Evolutionary conservation across 2,888 invertebrate species (phyloP).

Genomic region (Cremastinae sp.): DNA sequence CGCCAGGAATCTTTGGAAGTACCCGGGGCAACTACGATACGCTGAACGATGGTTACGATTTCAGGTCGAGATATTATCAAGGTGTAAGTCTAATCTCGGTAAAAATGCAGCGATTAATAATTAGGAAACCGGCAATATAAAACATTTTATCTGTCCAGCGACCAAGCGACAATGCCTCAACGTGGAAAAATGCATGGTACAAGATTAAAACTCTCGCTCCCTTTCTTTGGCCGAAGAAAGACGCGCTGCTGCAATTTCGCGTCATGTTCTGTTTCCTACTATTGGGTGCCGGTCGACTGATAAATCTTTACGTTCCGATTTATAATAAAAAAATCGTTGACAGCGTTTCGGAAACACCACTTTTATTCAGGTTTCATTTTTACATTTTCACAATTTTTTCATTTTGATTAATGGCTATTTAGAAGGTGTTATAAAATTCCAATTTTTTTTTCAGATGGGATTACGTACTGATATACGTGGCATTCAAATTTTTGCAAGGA

Average conservation of each 20-base stretch:
- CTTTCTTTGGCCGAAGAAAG: conserved; percentile 96
- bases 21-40: conserved; percentile 67
- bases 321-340: conserved; percentile 92
- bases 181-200: conserved; percentile 89
- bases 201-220: conserved; percentile 91
- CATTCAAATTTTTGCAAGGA: conserved; percentile 96
- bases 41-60: conserved; percentile 66
- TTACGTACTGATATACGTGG: conserved; percentile 91
- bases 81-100: conserved; percentile 71
- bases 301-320: conserved; percentile 96
- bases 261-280: conserved; percentile 91
- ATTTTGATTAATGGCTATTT: background rate
- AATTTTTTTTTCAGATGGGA: conserved; percentile 87
- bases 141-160: conserved; percentile 70
- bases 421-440: background rate
- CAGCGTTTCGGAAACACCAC: conserved; percentile 69
- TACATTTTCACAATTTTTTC: background rate
- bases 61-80: conserved; percentile 72
- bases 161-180: conserved; percentile 84
- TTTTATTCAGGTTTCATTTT: conserved; percentile 70
- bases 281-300: conserved; percentile 89
- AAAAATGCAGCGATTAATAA: conserved; percentile 14
- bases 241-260: conserved; percentile 87
- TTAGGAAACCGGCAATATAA: conserved; percentile 41
- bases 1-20: conserved; percentile 87